Base-by-base conservation (phyloP, 2,888 invertebrate genomes). In the Dendrolimus pini region DNA sequence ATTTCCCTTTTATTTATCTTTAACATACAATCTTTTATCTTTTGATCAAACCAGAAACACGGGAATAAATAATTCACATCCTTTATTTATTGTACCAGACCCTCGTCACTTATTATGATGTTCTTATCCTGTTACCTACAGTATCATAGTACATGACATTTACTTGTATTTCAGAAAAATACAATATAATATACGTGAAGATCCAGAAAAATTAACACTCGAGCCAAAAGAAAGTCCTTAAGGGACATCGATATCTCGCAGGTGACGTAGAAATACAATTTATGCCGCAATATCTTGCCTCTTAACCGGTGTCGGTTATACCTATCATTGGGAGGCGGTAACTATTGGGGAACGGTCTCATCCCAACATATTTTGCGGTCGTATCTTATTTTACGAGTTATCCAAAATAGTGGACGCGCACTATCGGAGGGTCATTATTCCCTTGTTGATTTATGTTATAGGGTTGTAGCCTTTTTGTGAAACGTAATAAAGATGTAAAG, bases 401-500 rank as follows among this genome's bases (percentile, higher is more conserved):
- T 71, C 67, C 69, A 63, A 62, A 65, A 62, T 69, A 65, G 66
- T 64, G 65, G 69, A 70, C 65, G 68, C 62, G 62, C 66, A 62
- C 65, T 74, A 74, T 75, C 65, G 64, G 63, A 63, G 30, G 47
- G 56, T 59, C 68, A 70, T 72, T 75, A 73, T 69, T 72, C 69
- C 60, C 62, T 61, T 58, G 56, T 67, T 76, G 78, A 79, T 77
- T 73, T 80, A 76, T 74, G 67, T 67, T 69, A 65, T 65, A 59
- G 60, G 12, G 47, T 30, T 30, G 30, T 30, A 30, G 6, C 30
- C 30, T 30, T 30, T 30, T 30, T 30, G 30, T 30, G 30, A 30
- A 30, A 30, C 30, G 30, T 30, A 30, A 30, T 30, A 30, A 30
- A 30, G 30, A 30, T 30, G 30, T 30, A 30, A 30, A 30, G 30